phyloP scores from a whole-genome alignment of 2,888 invertebrate genomes.

The Alviniconcha strummeri region DNA sequence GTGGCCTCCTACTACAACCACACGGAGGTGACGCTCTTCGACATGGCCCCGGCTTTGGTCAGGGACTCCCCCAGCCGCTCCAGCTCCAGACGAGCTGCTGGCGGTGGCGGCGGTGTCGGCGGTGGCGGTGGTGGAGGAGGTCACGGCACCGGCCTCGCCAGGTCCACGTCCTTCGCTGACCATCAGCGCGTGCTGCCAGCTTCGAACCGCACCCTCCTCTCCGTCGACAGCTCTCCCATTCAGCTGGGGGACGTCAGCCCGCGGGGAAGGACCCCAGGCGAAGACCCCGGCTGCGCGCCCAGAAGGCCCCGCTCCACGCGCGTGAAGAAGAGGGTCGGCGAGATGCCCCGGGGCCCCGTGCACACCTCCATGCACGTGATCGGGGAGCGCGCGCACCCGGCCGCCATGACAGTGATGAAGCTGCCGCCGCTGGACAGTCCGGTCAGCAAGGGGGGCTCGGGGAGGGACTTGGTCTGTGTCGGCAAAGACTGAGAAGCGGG shows the following conservation, averaged over 20 bases:
- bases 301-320: conserved; percentile 5
- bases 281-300: background rate
- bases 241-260: conserved; percentile 1
- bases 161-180: conserved; percentile 3
- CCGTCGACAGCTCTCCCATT: conserved; percentile 17
- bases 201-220: conserved; percentile 10
- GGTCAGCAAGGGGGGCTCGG: conserved; percentile 44
- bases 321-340: conserved; percentile 10
- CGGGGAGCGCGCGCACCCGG: background rate
- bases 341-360: conserved; percentile 10
- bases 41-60: conserved; percentile 16
- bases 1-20: background rate
- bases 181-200: conserved; percentile 2
- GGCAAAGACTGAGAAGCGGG: conserved; percentile 37
- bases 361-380: conserved; percentile 24
- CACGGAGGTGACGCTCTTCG: conserved; percentile 28
- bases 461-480: conserved; percentile 41
- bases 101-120: background rate
- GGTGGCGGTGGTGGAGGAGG: too few species aligned
- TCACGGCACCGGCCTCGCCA: background rate
- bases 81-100: background rate
- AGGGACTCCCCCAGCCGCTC: background rate
- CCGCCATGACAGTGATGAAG: conserved; percentile 49
- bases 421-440: conserved; percentile 51
- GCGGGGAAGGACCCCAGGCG: background rate